Evolutionary conservation across 2,113 vertebrate species (phyloP).

Genomic region (Anser cygnoides): DNA sequence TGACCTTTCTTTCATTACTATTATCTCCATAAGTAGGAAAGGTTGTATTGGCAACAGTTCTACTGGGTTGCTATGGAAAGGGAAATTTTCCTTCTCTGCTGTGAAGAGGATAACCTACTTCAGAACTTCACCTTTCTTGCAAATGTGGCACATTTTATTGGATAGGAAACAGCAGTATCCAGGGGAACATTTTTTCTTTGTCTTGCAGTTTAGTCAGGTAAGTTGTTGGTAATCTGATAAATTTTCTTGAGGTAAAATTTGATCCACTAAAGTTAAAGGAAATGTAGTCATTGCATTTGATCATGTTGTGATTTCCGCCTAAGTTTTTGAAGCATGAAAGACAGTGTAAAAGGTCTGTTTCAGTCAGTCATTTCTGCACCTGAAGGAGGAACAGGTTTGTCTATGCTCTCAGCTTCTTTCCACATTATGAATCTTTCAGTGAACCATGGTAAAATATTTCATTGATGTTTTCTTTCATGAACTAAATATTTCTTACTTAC

Average conservation of each 20-base stretch:
- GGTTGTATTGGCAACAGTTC: neutral
- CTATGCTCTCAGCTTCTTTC: neutral
- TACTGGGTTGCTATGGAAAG: neutral
- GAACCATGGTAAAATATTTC: neutral
- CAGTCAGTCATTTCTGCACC: neutral
- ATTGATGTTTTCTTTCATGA: neutral
- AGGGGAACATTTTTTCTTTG: neutral
- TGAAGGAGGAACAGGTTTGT: neutral
- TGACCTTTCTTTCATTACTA: constrained; percentile 30
- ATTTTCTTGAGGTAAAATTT: neutral
- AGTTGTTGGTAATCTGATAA: neutral
- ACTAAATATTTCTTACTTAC: neutral
- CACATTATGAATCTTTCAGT: neutral
- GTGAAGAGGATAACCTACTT: neutral
- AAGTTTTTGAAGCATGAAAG: neutral
- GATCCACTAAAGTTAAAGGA: neutral
- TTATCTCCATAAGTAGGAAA: constrained; percentile 14
- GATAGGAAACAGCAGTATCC: neutral
- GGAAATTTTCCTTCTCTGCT: neutral
- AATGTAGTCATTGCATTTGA: neutral
- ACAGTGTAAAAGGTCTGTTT: neutral
- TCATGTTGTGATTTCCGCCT: neutral
- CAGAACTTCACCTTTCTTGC: neutral
- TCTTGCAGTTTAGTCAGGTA: neutral
- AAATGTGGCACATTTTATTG: neutral